Conservation (phyloP, 2,888 invertebrate species). For the Chloroclysta siterata region DNA sequence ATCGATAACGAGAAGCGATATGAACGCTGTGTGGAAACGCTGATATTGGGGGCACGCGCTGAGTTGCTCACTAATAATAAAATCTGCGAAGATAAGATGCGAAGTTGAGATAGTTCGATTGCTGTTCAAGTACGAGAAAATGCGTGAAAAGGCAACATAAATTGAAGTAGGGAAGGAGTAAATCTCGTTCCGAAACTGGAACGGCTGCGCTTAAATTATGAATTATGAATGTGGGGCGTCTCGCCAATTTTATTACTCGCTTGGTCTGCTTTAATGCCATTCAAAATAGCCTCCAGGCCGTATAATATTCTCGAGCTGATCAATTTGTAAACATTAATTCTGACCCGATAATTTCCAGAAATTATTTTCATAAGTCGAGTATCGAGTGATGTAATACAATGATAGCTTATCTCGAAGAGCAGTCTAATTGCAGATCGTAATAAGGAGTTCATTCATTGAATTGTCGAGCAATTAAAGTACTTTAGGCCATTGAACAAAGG, state of each 20-base stretch:
- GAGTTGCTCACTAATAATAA: slow-evolving; percentile 4
- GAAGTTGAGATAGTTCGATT: neutral
- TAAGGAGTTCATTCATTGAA: slow-evolving; percentile 28
- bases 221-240: slow-evolving; percentile 57
- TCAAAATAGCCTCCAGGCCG: slow-evolving; percentile 49
- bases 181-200: slow-evolving; percentile 43
- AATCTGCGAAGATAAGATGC: no score
- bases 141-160: slow-evolving; percentile 11
- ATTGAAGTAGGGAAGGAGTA: slow-evolving; percentile 40
- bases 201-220: slow-evolving; percentile 55
- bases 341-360: slow-evolving; percentile 34
- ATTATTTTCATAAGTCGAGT: slow-evolving; percentile 23
- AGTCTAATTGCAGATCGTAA: slow-evolving; percentile 24
- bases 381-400: slow-evolving; percentile 28
- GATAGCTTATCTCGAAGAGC: slow-evolving; percentile 31
- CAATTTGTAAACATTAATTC: slow-evolving; percentile 31
- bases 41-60: slow-evolving; percentile 4
- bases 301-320: slow-evolving; percentile 25
- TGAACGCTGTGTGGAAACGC: slow-evolving; percentile 3
- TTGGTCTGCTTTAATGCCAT: slow-evolving; percentile 48
- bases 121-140: slow-evolving; percentile 1
- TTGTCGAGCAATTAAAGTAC: slow-evolving; percentile 27
- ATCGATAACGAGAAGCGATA: slow-evolving; percentile 24
- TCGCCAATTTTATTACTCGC: slow-evolving; percentile 50
- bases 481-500: slow-evolving; percentile 30